Conservation (phyloP, 2,113 vertebrate genomes). For the Fukomys damarensis region DNA sequence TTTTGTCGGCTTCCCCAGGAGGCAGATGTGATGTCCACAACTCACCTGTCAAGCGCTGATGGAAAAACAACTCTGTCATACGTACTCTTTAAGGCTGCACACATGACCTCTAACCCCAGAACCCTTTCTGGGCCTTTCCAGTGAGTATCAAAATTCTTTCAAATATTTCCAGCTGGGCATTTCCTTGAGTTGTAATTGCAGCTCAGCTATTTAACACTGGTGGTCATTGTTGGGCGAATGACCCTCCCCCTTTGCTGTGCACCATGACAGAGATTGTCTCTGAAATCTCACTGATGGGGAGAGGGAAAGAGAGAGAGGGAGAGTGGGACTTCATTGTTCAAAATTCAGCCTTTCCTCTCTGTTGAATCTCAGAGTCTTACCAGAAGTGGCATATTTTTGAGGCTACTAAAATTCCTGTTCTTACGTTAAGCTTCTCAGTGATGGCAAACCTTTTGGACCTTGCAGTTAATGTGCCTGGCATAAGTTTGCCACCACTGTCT, state of each 20-base stretch:
- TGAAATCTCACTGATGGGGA: background rate
- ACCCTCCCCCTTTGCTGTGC: background rate
- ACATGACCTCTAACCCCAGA: slow-evolving; percentile 86
- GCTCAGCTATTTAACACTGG: slow-evolving; percentile 87
- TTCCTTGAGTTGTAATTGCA: slow-evolving; percentile 81
- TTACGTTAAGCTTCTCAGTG: background rate
- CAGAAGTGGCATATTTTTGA: background rate
- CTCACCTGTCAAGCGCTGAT: slow-evolving; percentile 90
- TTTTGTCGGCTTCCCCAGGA: slow-evolving; percentile 84
- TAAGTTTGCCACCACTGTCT: background rate
- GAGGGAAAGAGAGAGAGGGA: background rate
- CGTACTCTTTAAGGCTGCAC: slow-evolving; percentile 73
- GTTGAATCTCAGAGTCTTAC: background rate
- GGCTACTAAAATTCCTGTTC: background rate
- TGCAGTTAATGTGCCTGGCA: background rate
- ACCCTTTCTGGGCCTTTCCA: slow-evolving; percentile 83
- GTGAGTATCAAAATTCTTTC: slow-evolving; percentile 82
- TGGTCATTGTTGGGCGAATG: slow-evolving; percentile 72
- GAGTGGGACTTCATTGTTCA: background rate
- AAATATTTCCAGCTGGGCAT: slow-evolving; percentile 88
- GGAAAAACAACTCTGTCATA: slow-evolving; percentile 89
- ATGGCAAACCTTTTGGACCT: background rate
- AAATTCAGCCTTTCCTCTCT: background rate
- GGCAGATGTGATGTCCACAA: slow-evolving; percentile 84
- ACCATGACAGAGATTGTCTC: background rate